Base-by-base conservation (phyloP, 2,113 vertebrate species). In the Vombatus ursinus region DNA sequence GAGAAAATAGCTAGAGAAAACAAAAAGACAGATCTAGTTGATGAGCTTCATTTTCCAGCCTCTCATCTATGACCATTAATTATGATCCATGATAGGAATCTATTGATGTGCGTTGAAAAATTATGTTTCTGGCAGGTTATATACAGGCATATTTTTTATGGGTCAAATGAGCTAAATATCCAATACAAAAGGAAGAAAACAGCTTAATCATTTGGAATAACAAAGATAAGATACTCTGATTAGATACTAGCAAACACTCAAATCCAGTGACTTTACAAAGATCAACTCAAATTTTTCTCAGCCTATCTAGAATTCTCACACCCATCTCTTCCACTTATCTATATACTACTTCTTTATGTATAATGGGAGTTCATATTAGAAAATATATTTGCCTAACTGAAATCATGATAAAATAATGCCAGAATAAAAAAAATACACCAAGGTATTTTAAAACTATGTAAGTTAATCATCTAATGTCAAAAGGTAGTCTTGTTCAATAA, bases 121-220 rank as follows among this genome's bases (percentile, higher is more conserved):
- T 91, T 90, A 48, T 91, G 19, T 90, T 93, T 95, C 91, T 96
- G 95, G 7, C 48, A 96, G 37, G 31, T 50, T 94, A 26, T 91
- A 95, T 51, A 3, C 8, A 92, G n/a, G 25, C 14, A 50, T 94
- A 94, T 54, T 97, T 57, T 25, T 93, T 96, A 57, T 50, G 23
- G 50, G 92, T 96, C 91, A 90, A 91, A 52, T 93, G 52, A 50
- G 16, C 7, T 94, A 54, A 92, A 90, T 94, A 48, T 12, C 28
- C 49, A 84, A 68, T 68, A 91, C 25, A 93, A 50, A 14, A 77
- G 44, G n/a, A 89, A 90, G 8, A 92, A 2, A 57, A 53, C 61
- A 44, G 16, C 3, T 22, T 93, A 28, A 57, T 96, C 49, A 95
- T 91, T 90, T 3, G 84, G 2, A 1, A 91, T 26, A 3, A 89